phyloP scores from a whole-genome alignment of 2,888 invertebrate species.

The Tridacna crocea region DNA sequence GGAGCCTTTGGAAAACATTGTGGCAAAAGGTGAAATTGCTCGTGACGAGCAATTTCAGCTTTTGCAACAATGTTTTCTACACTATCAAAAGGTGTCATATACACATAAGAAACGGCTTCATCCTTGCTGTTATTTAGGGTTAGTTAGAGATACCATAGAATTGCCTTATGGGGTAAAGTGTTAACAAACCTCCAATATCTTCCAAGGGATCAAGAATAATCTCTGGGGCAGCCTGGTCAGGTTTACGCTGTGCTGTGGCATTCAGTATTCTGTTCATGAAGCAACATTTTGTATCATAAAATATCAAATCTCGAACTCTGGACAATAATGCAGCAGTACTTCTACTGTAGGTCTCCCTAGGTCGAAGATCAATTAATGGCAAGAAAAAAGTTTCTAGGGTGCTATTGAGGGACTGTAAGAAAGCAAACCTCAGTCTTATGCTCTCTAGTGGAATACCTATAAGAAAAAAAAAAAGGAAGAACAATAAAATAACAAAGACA shows the following conservation, averaged over 20 bases:
- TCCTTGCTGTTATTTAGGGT: no score
- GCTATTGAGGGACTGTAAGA: constrained; percentile 81
- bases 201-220: constrained; percentile 83
- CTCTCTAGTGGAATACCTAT: constrained; percentile 81
- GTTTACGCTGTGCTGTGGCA: constrained; percentile 81
- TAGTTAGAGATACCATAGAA: no score
- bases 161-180: no score
- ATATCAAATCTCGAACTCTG: constrained; percentile 75
- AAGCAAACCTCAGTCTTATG: constrained; percentile 79
- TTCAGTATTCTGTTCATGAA: constrained; percentile 81
- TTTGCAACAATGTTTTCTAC: no score
- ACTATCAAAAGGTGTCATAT: no score
- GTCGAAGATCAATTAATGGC: constrained; percentile 81
- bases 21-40: no score
- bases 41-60: no score
- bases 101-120: no score
- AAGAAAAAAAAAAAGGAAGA: not conserved
- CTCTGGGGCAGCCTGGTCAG: constrained; percentile 83
- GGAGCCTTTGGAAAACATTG: no score
- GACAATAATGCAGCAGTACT: constrained; percentile 79
- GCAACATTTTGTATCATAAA: constrained; percentile 81
- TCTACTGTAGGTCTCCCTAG: constrained; percentile 74
- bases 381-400: constrained; percentile 81
- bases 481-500: no score
- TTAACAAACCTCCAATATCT: constrained; percentile 76